These are phyloP conservation scores for Ostrea denselamellosa DNA, from an alignment of 1,140 invertebrate genomes.

Conservation along the genomic window DNA sequence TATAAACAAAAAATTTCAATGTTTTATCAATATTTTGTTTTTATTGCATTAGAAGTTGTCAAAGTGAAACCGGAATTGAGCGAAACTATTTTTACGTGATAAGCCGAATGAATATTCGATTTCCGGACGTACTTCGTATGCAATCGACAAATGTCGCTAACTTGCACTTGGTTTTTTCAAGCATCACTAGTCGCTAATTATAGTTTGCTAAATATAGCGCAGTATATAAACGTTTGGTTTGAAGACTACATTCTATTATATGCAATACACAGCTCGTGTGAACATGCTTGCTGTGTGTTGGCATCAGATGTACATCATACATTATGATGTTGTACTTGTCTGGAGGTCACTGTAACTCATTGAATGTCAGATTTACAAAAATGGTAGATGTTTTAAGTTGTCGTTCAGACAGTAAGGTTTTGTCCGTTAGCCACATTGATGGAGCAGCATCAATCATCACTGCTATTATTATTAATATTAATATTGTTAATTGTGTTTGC, in stretches of 20 bases:
- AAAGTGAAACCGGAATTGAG: conserved; percentile 30
- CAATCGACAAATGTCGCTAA: conserved; percentile 3
- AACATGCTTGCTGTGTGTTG: conserved; percentile 2
- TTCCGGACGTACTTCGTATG: conserved; percentile 29
- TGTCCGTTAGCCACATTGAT: not conserved
- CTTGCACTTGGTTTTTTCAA: conserved; percentile 43
- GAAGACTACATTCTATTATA: conserved; percentile 19
- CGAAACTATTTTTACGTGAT: conserved; percentile 36
- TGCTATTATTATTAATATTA: too few species aligned
- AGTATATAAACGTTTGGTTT: conserved; percentile 51
- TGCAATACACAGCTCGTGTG: not conserved
- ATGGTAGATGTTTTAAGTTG: not conserved
- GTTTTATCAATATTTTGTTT: not conserved
- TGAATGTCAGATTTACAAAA: not conserved
- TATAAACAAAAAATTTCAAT: not conserved
- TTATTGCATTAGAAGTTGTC: not conserved
- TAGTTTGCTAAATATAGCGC: conserved; percentile 51
- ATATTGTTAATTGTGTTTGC: too few species aligned
- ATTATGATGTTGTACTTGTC: not conserved
- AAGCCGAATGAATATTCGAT: conserved; percentile 1
- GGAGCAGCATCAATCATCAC: not conserved
- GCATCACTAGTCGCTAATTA: conserved; percentile 52
- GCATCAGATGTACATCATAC: conserved; percentile 19
- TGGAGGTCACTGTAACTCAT: conserved; percentile 11
- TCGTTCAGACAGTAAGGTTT: not conserved